Base-by-base conservation (phyloP, 1,140 invertebrate genomes). In the Pseudoatta argentina region DNA sequence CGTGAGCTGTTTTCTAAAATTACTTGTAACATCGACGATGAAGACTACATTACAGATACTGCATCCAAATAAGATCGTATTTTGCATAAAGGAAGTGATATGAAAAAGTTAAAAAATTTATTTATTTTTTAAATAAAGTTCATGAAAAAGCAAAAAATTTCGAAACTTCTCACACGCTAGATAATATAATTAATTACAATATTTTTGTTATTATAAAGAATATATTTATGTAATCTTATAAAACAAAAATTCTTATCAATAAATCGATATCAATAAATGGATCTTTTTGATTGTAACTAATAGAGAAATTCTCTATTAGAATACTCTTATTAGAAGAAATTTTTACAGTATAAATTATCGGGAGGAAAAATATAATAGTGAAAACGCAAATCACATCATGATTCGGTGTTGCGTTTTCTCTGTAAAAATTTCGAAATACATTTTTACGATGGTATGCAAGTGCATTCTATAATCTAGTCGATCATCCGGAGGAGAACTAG, bases 401-500 rank as follows among this genome's bases (percentile, higher is more conserved):
- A 24, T 6, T n/a, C 7, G 7, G 3, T 3, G 1, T 75, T 39
- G 14, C 44, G 3, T 21, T 55, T 55, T 18, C 8, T 18, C 12
- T 0, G 7, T 39, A 30, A 64, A 59, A 57, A 55, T 39, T 44
- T 57, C 8, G 24, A 71, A 57, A 44, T 39, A 14, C 21, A 51
- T 78, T 78, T n/a, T n/a, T 21, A 51, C 3, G 18, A 64, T 12
- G 10, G 7, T 57, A 4, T 51, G 14, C 3, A 73, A 76, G 16
- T 53, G 48, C 16, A 79, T 73, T 27, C 12, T 59, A 39, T 55
- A 82, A 30, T 0, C 39, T 18, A 55, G 90, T 89, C 85, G 89
- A 90, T 87, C 76, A 76, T 86, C 64, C 69, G 76, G 51, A 48
- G 39, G 24, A 64, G 34, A 85, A 21, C 76, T 93, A 92, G 91